phyloP scores from a whole-genome alignment of 2,888 invertebrate genomes.

The Molanna angustata region DNA sequence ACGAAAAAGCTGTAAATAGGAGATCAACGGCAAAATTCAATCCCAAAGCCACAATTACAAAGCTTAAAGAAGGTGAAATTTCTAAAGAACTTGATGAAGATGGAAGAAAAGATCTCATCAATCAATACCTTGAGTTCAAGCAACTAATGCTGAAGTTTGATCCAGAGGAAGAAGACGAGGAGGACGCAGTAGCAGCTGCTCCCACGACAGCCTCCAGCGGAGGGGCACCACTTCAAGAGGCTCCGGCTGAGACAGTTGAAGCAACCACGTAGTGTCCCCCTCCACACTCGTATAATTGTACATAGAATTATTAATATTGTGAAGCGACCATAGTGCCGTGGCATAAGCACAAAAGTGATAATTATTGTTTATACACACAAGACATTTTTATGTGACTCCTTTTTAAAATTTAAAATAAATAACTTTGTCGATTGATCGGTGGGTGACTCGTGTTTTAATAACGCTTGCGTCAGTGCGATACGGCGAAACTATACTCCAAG shows the following conservation, averaged over 20 bases:
- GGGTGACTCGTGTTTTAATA: neutral
- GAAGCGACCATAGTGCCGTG: neutral
- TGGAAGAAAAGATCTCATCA: conserved; percentile 73
- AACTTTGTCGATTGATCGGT: neutral
- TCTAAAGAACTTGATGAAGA: conserved; percentile 65
- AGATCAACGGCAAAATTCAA: conserved; percentile 78
- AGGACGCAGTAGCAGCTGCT: conserved; percentile 47
- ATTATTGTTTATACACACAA: too few species aligned
- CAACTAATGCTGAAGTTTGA: conserved; percentile 82
- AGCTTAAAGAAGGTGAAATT: conserved; percentile 63
- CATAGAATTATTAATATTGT: conserved; percentile 2
- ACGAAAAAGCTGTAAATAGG: conserved; percentile 90
- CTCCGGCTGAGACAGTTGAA: too few species aligned
- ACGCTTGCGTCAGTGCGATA: too few species aligned
- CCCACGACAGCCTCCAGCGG: too few species aligned
- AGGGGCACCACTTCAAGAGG: too few species aligned
- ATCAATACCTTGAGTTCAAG: conserved; percentile 90
- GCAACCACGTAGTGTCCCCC: neutral
- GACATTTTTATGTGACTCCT: neutral
- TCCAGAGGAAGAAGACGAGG: conserved; percentile 74
- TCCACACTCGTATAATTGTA: conserved; percentile 1
- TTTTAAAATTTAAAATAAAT: neutral
- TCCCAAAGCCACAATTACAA: conserved; percentile 84
- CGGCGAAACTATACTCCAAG: too few species aligned
- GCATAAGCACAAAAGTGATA: conserved; percentile 16